A percentile compares a stretch with the other conserved stretches of the same genome.
phyloP scores from a whole-genome alignment of 2,797 vertebrate species.

The Pseudotriccus pelzelni region DNA sequence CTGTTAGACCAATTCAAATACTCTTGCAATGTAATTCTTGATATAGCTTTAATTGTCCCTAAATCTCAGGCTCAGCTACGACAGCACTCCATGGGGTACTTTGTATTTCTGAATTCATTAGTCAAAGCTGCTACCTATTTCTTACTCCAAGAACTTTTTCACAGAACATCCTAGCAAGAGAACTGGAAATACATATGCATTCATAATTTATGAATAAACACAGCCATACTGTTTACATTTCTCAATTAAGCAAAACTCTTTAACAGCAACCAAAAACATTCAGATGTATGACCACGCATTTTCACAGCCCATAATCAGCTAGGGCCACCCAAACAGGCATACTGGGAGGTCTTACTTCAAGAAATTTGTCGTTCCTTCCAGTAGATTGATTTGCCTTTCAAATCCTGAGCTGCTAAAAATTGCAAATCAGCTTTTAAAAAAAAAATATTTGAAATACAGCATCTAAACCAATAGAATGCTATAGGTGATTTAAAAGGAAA shows the following conservation, averaged over 20 bases:
- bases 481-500: neutral
- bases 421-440: neutral
- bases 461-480: neutral
- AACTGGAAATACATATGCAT: neutral
- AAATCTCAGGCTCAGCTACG: neutral
- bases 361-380: neutral
- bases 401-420: neutral
- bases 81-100: neutral
- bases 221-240: neutral
- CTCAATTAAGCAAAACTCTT: constrained; percentile 7
- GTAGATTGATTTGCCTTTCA: neutral
- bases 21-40: neutral
- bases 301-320: neutral
- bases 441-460: neutral
- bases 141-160: neutral
- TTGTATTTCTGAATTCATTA: neutral
- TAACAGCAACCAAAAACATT: constrained; percentile 4
- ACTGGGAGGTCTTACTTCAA: neutral
- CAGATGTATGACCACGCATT: neutral
- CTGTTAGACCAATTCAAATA: neutral
- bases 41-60: neutral
- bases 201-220: constrained; percentile 26
- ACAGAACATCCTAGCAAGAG: neutral
- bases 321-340: constrained; percentile 18
- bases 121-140: neutral